phyloP scores from a whole-genome alignment of 2,888 invertebrate species.

The Acleris emargana region DNA sequence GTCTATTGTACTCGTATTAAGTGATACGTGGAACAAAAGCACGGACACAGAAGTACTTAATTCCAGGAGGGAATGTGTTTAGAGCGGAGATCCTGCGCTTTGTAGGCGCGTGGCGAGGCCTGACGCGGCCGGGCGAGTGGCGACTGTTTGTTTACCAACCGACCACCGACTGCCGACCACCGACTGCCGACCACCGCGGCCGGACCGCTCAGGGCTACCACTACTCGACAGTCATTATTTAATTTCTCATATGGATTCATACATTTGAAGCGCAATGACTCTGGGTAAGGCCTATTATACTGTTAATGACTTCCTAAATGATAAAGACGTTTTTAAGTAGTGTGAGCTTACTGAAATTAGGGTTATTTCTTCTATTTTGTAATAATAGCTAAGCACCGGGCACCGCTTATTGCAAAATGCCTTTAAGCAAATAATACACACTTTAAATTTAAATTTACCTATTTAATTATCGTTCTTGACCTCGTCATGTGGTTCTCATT shows the following conservation, averaged over 20 bases:
- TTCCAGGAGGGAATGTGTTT: slow-evolving; percentile 34
- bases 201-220: slow-evolving; percentile 44
- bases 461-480: too few relatives aligned
- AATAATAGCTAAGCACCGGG: too few relatives aligned
- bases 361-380: too few relatives aligned
- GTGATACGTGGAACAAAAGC: slow-evolving; percentile 32
- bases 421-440: too few relatives aligned
- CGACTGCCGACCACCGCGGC: slow-evolving; percentile 57
- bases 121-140: slow-evolving; percentile 41
- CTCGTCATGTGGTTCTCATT: too few relatives aligned
- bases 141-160: slow-evolving; percentile 68
- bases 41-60: slow-evolving; percentile 24
- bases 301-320: too few relatives aligned
- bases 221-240: slow-evolving; percentile 1
- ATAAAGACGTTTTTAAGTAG: too few relatives aligned
- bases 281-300: too few relatives aligned
- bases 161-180: slow-evolving; percentile 67
- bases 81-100: slow-evolving; percentile 71
- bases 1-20: slow-evolving; percentile 8
- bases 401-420: too few relatives aligned
- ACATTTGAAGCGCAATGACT: neutral
- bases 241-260: neutral
- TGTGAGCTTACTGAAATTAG: too few relatives aligned
- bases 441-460: too few relatives aligned
- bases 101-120: slow-evolving; percentile 52